phyloP scores from a whole-genome alignment of 2,888 invertebrate genomes.

The Polyploca ridens region DNA sequence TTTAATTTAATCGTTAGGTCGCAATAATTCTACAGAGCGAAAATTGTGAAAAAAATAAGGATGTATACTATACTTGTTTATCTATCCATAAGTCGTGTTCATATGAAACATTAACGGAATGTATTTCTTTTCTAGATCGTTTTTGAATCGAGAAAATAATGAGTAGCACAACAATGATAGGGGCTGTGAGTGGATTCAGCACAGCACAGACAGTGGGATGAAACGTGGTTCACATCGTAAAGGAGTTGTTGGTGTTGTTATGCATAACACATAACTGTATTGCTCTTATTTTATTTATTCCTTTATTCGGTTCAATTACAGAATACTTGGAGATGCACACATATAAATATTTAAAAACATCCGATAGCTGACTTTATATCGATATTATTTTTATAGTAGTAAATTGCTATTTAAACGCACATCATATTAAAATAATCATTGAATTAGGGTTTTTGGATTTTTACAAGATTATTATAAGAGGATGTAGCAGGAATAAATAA shows the following conservation, averaged over 20 bases:
- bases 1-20: no score
- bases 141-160: conserved; percentile 3
- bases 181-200: conserved; percentile 1
- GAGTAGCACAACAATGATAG: conserved; percentile 3
- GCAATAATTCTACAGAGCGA: neutral
- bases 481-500: neutral
- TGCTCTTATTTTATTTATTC: conserved; percentile 12
- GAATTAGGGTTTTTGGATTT: neutral
- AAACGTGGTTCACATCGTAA: conserved; percentile 15
- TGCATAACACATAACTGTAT: conserved; percentile 13
- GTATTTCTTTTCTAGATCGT: neutral
- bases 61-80: no score
- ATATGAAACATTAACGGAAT: neutral
- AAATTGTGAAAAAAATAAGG: conserved; percentile 13
- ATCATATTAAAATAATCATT: neutral
- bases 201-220: conserved; percentile 10
- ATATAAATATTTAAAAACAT: conserved; percentile 2
- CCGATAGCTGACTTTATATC: conserved; percentile 5
- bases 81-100: no score
- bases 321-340: neutral
- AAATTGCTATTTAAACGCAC: conserved; percentile 1
- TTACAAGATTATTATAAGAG: neutral
- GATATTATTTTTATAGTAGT: neutral
- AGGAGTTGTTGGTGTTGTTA: conserved; percentile 10
- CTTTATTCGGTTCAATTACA: conserved; percentile 11